Evolutionary conservation across 2,888 invertebrate genomes (phyloP).

Genomic region (Agrochola lychnidis): DNA sequence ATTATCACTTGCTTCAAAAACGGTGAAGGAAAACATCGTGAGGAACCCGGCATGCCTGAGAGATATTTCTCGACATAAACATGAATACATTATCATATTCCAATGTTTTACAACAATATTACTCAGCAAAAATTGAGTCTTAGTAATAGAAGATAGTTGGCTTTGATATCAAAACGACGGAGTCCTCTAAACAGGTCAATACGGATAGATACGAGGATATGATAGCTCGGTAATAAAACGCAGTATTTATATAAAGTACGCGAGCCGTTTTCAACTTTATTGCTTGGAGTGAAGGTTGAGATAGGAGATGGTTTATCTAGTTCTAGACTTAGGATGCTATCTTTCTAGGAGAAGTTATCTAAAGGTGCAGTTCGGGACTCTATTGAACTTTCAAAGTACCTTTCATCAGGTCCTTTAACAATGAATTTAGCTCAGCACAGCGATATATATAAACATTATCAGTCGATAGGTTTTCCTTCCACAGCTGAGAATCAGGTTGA

Average conservation of each 20-base stretch:
- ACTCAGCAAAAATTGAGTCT: slow-evolving; percentile 5
- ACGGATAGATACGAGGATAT: slow-evolving; percentile 10
- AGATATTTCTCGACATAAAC: neutral
- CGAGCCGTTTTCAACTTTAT: slow-evolving; percentile 10
- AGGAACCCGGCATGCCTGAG: too few relatives aligned
- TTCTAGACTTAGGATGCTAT: neutral
- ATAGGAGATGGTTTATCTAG: neutral
- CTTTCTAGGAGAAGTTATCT: slow-evolving; percentile 4
- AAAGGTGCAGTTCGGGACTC: slow-evolving; percentile 14
- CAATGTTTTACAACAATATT: slow-evolving; percentile 8
- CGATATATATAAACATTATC: too few relatives aligned
- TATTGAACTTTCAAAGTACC: slow-evolving; percentile 5
- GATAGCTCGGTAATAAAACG: neutral
- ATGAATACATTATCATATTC: slow-evolving; percentile 42
- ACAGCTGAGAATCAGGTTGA: too few relatives aligned
- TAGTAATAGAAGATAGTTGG: neutral
- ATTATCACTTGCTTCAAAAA: too few relatives aligned
- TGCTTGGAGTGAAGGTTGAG: slow-evolving; percentile 1
- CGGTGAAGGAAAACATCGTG: too few relatives aligned
- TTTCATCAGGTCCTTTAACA: neutral
- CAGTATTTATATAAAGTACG: neutral
- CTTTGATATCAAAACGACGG: slow-evolving; percentile 13
- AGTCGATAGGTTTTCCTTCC: too few relatives aligned
- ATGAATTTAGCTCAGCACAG: neutral
- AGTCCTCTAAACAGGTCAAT: slow-evolving; percentile 28